Conservation (phyloP, 35 echinoderm and acorn worm genomes). For the Lytechinus variegatus region DNA sequence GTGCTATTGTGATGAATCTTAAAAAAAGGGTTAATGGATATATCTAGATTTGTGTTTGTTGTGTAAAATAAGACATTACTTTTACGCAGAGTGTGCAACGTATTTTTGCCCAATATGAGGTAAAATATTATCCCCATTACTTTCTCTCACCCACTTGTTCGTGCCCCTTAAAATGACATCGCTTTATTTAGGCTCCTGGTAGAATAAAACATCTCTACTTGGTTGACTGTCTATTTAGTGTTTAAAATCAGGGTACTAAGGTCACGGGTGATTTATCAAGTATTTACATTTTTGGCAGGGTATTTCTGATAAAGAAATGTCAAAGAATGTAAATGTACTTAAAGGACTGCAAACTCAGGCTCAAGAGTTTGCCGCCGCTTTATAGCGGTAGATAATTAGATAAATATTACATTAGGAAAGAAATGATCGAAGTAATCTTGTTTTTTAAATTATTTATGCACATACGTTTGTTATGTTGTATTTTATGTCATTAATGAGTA, state of each 20-base stretch:
- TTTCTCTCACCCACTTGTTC: not conserved
- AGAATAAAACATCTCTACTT: not conserved
- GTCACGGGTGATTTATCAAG: not conserved
- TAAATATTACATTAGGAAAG: too few species aligned
- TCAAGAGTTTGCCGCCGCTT: not conserved
- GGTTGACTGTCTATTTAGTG: not conserved
- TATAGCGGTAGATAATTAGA: not conserved
- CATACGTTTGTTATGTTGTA: too few species aligned
- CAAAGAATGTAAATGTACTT: not conserved
- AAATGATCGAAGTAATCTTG: too few species aligned
- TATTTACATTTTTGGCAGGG: not conserved
- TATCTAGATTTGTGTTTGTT: too few species aligned
- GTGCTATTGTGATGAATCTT: not conserved
- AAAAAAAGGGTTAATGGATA: too few species aligned
- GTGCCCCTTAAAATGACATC: not conserved
- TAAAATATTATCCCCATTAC: too few species aligned
- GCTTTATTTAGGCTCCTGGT: too few species aligned
- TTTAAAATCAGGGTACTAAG: not conserved
- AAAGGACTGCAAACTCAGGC: not conserved
- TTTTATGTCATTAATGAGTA: too few species aligned
- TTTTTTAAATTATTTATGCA: too few species aligned
- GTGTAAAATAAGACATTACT: too few species aligned
- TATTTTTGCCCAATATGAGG: too few species aligned
- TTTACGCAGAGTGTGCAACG: too few species aligned
- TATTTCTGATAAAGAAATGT: not conserved